phyloP scores from a whole-genome alignment of 2,888 invertebrate genomes.

The Agrochola lota region DNA sequence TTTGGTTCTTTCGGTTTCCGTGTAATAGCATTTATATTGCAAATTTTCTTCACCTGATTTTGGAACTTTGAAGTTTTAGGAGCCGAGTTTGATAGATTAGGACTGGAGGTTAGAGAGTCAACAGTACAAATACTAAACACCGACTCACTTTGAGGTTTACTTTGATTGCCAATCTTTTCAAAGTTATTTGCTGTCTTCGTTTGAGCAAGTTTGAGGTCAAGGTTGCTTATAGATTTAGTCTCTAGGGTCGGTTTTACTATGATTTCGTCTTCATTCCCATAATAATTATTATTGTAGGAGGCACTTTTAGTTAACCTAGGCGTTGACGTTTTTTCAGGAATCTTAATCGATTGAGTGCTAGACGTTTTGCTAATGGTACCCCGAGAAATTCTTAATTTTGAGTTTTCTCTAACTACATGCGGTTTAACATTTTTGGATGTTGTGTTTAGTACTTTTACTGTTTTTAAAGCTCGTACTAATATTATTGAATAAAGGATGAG shows the following conservation, averaged over 20 bases:
- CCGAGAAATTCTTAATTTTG: slow-evolving; percentile 80
- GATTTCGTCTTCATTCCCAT: slow-evolving; percentile 51
- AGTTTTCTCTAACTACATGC: slow-evolving; percentile 65
- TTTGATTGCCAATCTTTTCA: slow-evolving; percentile 58
- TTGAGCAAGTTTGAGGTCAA: slow-evolving; percentile 72
- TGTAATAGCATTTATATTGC: slow-evolving; percentile 54
- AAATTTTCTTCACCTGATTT: slow-evolving; percentile 59
- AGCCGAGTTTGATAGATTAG: slow-evolving; percentile 63
- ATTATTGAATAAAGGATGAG: slow-evolving; percentile 90
- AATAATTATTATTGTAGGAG: slow-evolving; percentile 75
- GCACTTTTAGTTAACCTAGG: slow-evolving; percentile 77
- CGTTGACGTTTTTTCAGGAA: slow-evolving; percentile 56
- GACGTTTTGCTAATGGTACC: slow-evolving; percentile 69
- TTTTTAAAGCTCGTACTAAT: slow-evolving; percentile 90
- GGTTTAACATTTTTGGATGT: slow-evolving; percentile 73
- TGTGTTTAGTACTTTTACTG: slow-evolving; percentile 78
- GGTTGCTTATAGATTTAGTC: slow-evolving; percentile 78
- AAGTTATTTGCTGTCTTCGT: slow-evolving; percentile 52
- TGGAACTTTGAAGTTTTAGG: slow-evolving; percentile 55
- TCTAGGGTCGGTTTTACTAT: slow-evolving; percentile 47
- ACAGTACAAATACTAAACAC: slow-evolving; percentile 79
- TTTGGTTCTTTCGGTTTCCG: slow-evolving; percentile 80
- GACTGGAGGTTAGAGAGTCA: slow-evolving; percentile 71
- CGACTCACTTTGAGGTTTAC: slow-evolving; percentile 71
- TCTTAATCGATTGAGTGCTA: slow-evolving; percentile 67